Conservation (phyloP, 2,113 vertebrate species). For the Ctenomys sociabilis region DNA sequence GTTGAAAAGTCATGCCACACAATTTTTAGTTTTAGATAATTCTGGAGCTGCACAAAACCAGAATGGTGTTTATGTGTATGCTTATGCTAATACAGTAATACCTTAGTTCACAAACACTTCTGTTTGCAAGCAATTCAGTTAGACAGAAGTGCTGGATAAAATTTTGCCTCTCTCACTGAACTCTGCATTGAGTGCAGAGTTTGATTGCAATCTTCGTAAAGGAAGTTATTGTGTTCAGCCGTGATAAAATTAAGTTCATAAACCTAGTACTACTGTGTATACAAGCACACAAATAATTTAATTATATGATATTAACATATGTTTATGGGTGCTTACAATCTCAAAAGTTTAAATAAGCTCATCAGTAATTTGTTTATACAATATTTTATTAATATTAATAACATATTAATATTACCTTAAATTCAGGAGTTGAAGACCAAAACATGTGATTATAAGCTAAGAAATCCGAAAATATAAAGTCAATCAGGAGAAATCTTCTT, state of each 20-base stretch:
- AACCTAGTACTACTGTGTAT: neutral
- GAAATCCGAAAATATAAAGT: neutral
- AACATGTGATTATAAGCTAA: neutral
- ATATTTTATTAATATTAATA: neutral
- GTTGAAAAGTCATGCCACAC: neutral
- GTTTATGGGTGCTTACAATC: neutral
- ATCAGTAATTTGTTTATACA: neutral
- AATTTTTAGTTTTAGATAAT: constrained; percentile 15
- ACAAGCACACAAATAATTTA: no score
- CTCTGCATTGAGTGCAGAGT: neutral
- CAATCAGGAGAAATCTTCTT: neutral
- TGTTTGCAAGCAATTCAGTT: neutral
- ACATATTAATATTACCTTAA: neutral
- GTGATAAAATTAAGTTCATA: neutral
- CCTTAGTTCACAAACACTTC: neutral
- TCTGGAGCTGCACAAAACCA: neutral
- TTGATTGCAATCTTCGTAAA: neutral
- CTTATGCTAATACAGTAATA: neutral
- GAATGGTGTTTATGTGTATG: neutral
- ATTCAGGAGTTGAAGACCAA: neutral
- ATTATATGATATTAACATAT: neutral
- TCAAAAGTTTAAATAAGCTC: constrained; percentile 1
- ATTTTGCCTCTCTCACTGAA: neutral
- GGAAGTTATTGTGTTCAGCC: neutral
- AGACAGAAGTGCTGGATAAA: neutral